Base-by-base conservation (phyloP, 2,888 invertebrate genomes). In the Synergus itoensis region DNA sequence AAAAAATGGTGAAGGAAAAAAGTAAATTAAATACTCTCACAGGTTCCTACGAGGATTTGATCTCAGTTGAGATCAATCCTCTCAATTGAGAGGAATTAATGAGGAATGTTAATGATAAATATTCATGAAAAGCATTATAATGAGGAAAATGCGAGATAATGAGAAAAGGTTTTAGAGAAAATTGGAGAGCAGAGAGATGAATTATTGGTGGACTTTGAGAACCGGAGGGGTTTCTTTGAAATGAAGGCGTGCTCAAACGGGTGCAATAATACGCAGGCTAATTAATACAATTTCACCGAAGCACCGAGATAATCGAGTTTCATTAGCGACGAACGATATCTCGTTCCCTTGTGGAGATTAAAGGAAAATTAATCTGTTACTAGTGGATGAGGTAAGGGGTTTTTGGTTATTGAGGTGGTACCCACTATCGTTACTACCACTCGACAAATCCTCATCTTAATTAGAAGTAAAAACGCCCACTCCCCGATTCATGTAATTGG, bases 391-490 rank as follows among this genome's bases (percentile, higher is more conserved):
- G 53, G 53, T 73, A 53, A 73, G 53, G 73, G 73, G 53, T 73
- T 69, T 60, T 73, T 48, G 48, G 73, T 73, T 69, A 69, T 45
- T 73, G 73, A 48, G 69, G 65, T 65, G 65, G 69, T 48, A 48
- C 53, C 40, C 53, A 53, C 73, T 73, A 73, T 36, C 73, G 73
- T 18, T 73, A 67, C 43, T 43, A 73, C 28, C 73, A 48, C 53
- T 53, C 73, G 73, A 53, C 73, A 73, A 73, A 73, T 73, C 73
- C 73, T 73, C 73, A 36, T 73, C 73, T 73, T 73, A 73, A 73
- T 73, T 73, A 73, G 53, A 53, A 73, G 53, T 69, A 73, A 73
- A 73, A 73, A 73, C 73, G 73, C 53, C 53, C 53, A 73, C 12
- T 73, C 28, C 48, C 28, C 36, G 28, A 73, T 73, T 28, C 73